Conservation (phyloP, 1,140 invertebrate species). For the Polyergus mexicanus region DNA sequence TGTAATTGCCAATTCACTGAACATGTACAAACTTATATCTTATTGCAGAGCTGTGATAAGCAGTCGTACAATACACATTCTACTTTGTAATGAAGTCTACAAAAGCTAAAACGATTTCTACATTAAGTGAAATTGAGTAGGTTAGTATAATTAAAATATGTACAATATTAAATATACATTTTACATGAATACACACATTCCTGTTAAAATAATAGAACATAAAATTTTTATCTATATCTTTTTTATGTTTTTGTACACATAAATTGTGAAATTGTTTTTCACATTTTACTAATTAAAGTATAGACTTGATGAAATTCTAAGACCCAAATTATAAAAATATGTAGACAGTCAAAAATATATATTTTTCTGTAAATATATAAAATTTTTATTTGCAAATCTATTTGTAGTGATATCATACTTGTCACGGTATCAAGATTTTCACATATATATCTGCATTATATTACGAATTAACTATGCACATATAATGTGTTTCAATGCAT, state of each 20-base stretch:
- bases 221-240: neutral
- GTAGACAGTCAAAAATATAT: slow-evolving; percentile 59
- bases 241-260: neutral
- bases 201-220: neutral
- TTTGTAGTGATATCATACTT: slow-evolving; percentile 14
- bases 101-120: neutral
- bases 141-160: neutral
- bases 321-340: slow-evolving; percentile 43
- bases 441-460: slow-evolving; percentile 41
- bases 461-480: slow-evolving; percentile 47
- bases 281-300: slow-evolving; percentile 24
- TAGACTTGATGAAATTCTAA: slow-evolving; percentile 16
- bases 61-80: neutral
- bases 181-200: neutral
- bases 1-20: neutral
- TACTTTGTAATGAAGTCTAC: neutral
- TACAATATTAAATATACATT: slow-evolving; percentile 1
- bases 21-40: slow-evolving; percentile 2
- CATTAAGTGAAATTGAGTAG: neutral
- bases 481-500: slow-evolving; percentile 55
- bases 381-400: slow-evolving; percentile 67
- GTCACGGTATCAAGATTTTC: slow-evolving; percentile 49
- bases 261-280: slow-evolving; percentile 10
- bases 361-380: slow-evolving; percentile 67
- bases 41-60: slow-evolving; percentile 12